These are phyloP conservation scores for Saxidomus purpurata DNA, from an alignment of 1,140 invertebrate genomes.

Conservation along the genomic window DNA sequence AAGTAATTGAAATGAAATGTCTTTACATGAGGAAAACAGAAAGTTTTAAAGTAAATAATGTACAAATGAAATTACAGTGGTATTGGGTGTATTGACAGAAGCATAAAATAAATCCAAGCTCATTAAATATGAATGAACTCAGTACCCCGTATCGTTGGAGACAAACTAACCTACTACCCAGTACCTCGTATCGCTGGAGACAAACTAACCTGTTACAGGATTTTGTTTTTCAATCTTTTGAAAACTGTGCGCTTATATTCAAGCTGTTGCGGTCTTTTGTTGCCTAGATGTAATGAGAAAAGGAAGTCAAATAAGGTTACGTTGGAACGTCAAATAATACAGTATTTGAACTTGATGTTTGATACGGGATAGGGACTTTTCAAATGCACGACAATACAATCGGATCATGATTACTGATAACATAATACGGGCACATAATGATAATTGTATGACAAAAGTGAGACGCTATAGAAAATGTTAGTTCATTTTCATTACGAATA, in stretches of 20 bases:
- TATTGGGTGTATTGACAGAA: no score
- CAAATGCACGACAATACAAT: slow-evolving; percentile 16
- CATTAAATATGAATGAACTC: background rate
- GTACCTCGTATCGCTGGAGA: background rate
- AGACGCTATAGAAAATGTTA: background rate
- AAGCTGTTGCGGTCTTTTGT: slow-evolving; percentile 17
- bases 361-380: slow-evolving; percentile 9
- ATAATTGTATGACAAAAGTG: background rate
- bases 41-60: no score
- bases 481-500: background rate
- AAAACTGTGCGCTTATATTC: background rate
- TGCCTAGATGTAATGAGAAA: background rate
- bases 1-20: no score
- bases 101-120: background rate
- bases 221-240: slow-evolving; percentile 2
- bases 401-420: slow-evolving; percentile 7
- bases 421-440: background rate
- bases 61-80: no score
- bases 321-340: background rate
- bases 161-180: no score
- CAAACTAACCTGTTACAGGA: no score
- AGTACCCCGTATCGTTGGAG: background rate
- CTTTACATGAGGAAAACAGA: no score
- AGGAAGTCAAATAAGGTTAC: slow-evolving; percentile 29
- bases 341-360: background rate